These are phyloP conservation scores for Sinodicranocentrus sp. DNA, from an alignment of 2,888 invertebrate species.

Conservation along the genomic window DNA sequence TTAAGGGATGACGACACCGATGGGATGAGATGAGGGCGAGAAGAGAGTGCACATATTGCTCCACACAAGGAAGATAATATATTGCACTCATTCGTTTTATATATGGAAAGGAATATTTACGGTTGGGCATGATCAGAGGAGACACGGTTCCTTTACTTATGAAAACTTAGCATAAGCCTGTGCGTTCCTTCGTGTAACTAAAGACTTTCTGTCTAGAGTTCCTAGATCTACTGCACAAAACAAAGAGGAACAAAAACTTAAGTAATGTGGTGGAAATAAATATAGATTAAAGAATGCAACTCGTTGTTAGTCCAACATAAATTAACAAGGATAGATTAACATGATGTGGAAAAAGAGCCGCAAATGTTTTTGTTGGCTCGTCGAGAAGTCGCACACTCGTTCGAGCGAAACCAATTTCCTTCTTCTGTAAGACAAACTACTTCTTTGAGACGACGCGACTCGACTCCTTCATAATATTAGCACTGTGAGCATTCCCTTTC, in stretches of 20 bases:
- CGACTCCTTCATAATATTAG: constrained; percentile 31
- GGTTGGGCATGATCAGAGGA: constrained; percentile 77
- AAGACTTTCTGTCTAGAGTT: neutral
- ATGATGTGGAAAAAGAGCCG: constrained; percentile 76
- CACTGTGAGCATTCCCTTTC: constrained; percentile 8
- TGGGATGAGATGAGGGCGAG: constrained; percentile 4
- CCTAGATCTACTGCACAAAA: no score
- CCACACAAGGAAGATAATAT: constrained; percentile 42
- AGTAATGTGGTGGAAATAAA: constrained; percentile 75
- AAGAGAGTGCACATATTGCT: neutral
- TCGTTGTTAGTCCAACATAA: constrained; percentile 77
- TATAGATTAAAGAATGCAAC: constrained; percentile 77
- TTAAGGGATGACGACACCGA: neutral
- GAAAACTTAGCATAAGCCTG: constrained; percentile 72
- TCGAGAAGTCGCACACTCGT: constrained; percentile 76
- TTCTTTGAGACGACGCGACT: constrained; percentile 75
- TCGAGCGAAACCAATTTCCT: constrained; percentile 77
- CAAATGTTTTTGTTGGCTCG: constrained; percentile 76
- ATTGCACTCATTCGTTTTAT: constrained; percentile 43
- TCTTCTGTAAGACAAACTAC: constrained; percentile 76
- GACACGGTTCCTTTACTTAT: constrained; percentile 77
- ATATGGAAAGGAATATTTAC: constrained; percentile 71
- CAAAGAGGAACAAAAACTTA: constrained; percentile 36
- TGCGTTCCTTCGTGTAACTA: constrained; percentile 28
- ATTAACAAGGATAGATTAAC: constrained; percentile 77